Evolutionary conservation across 2,113 vertebrate genomes (phyloP), one percentile per base, ranked within the genome.

Genomic region (Vireo altiloquus): DNA sequence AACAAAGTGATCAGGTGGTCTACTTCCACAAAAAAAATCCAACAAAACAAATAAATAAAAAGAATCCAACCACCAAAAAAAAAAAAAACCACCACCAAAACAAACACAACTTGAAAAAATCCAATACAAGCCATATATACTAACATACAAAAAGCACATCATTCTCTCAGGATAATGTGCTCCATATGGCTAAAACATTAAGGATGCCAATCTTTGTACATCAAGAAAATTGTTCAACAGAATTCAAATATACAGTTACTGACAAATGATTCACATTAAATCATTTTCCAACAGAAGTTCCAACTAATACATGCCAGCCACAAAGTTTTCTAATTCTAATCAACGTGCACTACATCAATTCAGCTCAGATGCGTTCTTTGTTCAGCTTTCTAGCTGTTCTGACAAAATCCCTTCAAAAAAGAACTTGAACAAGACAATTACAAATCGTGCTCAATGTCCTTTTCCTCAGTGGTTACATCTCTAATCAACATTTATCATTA

Each of bases 311-410:
- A 88, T 20, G 17, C 52, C 66, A 74, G 56, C 72, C 77, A 84
- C 61, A 59, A 95, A 91, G 47, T 87, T 86, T 75, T 59, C 70
- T 82, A 92, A 91, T 75, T 89, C 83, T 71, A 94, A 87, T 92
- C 92, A 94, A 66, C 13, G 25, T 56, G 52, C 60, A 56, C 33
- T 63, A 44, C 42, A 92, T 90, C 61, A 89, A 4, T 69, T 87
- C 75, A 91, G 47, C 56, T 92, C 89, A 87, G 86, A 94, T 71
- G 44, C 31, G 33, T 49, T 78, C 82, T 68, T 87, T 78, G 42
- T 91, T 90, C 63, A 70, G 71, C 39, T 74, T 86, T 89, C 30
- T 90, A 83, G 42, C 76, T 76, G 24, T 77, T 93, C 66, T 79
- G 49, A 85, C 14, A 83, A 71, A 93, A 74, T 16, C 47, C 21